Base-by-base conservation (phyloP, 2,113 vertebrate genomes). In the Hemichromis elongatus region DNA sequence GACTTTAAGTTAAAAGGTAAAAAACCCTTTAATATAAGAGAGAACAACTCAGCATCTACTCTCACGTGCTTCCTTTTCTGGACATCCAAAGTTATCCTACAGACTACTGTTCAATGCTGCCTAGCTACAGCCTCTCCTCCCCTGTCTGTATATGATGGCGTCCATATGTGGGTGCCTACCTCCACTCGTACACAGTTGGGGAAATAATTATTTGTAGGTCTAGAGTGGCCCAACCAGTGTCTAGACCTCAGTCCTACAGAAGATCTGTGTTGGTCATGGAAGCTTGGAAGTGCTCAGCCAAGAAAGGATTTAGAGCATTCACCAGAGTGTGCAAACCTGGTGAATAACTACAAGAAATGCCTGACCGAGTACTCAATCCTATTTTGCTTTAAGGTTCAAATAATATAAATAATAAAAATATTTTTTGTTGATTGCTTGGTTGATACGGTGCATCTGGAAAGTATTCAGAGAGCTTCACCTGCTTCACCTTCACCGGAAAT, bases 311-410 rank as follows among this genome's bases (percentile, higher is more conserved):
- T 59, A 30, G 56, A 59, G 56, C n/a, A n/a, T 30, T 9, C 26
- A 59, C 56, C 2, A 56, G 55, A 57, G 56, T 2, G 3, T 9
- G 56, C 7, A 18, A 57, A 57, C 56, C 26, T 59, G 56, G 56
- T 59, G 56, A 59, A 1, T 26, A 59, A 5, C 56, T 59, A 30
- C 26, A 59, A 59, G 56, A 28, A 57, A 28, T 0, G 55, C 4
- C 24, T 57, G 0, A 59, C 56, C 8, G 30, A 2, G 2, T 59
- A 59, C 26, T 59, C 9, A 9, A 59, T 0, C 14, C 3, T 30
- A 59, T 59, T 59, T 0, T 0, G 1, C 30, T 59, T 59, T 26
- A 59, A 14, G 8, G 56, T 18, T 59, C 8, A 59, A 59, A 59
- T 59, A 59, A 18, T 59, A 26, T 18, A 14, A 30, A 59, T 14